Evolutionary conservation across 1,140 invertebrate genomes (phyloP), one percentile per base, ranked within the genome.

Genomic region (Drosophila quadrilineata): DNA sequence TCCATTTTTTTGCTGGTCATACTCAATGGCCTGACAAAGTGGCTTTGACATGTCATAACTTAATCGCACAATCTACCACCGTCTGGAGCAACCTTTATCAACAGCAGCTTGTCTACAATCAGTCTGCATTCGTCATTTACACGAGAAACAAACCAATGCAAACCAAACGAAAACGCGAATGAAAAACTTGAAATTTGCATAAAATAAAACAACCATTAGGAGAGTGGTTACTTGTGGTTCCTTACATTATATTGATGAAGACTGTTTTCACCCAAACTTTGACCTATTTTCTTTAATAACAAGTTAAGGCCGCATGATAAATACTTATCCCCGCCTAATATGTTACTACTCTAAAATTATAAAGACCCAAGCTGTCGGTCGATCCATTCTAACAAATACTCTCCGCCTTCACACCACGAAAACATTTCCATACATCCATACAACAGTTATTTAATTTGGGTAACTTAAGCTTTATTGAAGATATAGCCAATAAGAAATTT

Each of bases 331-430:
- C 43, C 21, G 58, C 40, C 67, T 76, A 75, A 76, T 76, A 75
- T 71, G 56, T n/a, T n/a, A n/a, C n/a, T n/a, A 76, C 75, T 71
- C 67, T 71, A 71, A 57, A 75, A 70, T 75, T 65, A 70, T 75
- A 31, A 66, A 75, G 65, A 62, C 65, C 69, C 72, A 75, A 75
- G 60, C 67, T 74, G 70, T 67, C 71, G 59, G 70, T n/a, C n/a
- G n/a, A n/a, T n/a, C n/a, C n/a, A n/a, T n/a, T n/a, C n/a, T n/a
- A n/a, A n/a, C n/a, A n/a, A n/a, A n/a, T n/a, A n/a, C n/a, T n/a
- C n/a, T 62, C 46, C 35, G 62, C 56, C 63, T 73, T 73, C n/a
- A n/a, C n/a, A n/a, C 66, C 31, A 35, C 68, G 48, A 73, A 73
- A 74, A 66, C 71, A 68, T 65, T 43, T 70, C 71, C 64, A 58